Evolutionary conservation across 2,797 vertebrate species (phyloP).

Genomic region (Lycodopsis pacificus): DNA sequence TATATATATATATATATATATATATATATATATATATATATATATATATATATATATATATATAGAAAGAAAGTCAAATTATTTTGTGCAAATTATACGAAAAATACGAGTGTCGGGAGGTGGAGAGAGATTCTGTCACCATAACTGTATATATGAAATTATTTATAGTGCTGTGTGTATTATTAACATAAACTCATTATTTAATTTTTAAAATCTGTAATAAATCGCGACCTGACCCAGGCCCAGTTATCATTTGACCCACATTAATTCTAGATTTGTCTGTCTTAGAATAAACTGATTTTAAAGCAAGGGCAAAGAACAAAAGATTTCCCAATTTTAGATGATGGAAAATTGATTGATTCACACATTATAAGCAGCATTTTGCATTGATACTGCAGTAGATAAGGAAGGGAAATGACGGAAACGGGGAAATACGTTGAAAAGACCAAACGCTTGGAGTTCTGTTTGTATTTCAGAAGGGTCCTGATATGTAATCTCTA

Average conservation of each 20-base stretch:
- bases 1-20: no score
- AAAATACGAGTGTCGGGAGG: neutral
- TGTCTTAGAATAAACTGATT: neutral
- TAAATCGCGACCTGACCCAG: conserved; percentile 82
- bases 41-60: no score
- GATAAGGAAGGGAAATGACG: neutral
- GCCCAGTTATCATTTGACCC: conserved; percentile 69
- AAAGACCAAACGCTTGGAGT: conserved; percentile 8
- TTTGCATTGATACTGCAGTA: neutral
- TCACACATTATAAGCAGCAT: neutral
- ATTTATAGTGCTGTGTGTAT: neutral
- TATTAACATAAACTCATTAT: neutral
- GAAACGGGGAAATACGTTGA: neutral
- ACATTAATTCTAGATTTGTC: neutral
- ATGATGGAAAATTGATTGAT: neutral
- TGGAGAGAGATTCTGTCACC: neutral
- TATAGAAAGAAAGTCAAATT: no score
- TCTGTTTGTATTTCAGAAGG: conserved; percentile 14
- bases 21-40: no score
- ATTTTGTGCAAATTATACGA: no score
- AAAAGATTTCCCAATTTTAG: neutral
- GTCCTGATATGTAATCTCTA: conserved; percentile 22
- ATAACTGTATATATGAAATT: no score
- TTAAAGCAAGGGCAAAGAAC: neutral
- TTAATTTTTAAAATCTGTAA: neutral